Evolutionary conservation across 2,888 invertebrate species (phyloP), one percentile per base, ranked within the genome.

Genomic region (Tortrix viridana): DNA sequence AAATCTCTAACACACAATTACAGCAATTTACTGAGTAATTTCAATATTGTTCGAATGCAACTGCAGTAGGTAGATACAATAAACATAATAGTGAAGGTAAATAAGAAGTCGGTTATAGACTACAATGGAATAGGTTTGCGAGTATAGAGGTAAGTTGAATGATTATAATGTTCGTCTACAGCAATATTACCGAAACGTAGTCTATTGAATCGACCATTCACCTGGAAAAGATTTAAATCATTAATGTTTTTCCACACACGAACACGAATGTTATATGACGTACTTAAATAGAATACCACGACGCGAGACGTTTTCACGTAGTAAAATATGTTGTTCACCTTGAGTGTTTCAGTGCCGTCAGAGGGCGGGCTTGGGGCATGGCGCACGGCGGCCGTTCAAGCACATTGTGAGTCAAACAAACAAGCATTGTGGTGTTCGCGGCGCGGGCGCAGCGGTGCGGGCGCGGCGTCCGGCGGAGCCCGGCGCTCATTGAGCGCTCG

Each of bases 381-480:
- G 32, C 32, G 32, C 56, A 46, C 19, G 19, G 46, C 22, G 46
- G 38, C 19, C 38, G 76, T 79, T 84, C 86, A 85, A 85, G 80
- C 81, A 82, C 76, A 87, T 86, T 88, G 86, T 87, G 60, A 80
- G 78, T 80, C 81, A 79, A 82, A 85, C 87, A 86, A 85, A 84
- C 81, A 78, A 71, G 75, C 76, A 84, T 84, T 86, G 82, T 81
- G 68, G 74, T 75, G 62, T 12, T 32, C 32, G 43, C 52, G 56
- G 20, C 63, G 58, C 47, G 52, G 67, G 72, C 72, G 67, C 72
- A 72, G 69, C 54, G 57, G 57, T 37, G 72, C 87, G 86, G 88
- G 89, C 80, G 91, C 89, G 89, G 89, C 83, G 88, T 87, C 88
- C 89, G 89, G 83, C 78, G 22, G 68, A 74, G 75, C 86, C 47